Percentiles rank a stretch among this genome's conserved stretches.
These are phyloP conservation scores for Caenorhabditis afra DNA, from an alignment of 2,888 invertebrate species.

Conservation along the genomic window DNA sequence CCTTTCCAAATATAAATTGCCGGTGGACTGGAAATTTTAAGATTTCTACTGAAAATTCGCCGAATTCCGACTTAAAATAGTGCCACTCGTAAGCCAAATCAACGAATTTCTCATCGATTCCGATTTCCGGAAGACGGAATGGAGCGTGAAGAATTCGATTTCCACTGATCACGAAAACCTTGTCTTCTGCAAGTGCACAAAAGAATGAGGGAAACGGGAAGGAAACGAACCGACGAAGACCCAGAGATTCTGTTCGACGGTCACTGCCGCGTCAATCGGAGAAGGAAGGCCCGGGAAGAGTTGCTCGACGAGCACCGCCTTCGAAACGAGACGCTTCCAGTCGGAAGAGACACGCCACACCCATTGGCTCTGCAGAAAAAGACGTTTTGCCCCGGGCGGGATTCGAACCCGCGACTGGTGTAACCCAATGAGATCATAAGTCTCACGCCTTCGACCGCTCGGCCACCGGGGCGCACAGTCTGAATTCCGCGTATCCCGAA, in stretches of 20 bases:
- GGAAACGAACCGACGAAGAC: conserved; percentile 39
- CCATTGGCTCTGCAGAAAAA: conserved; percentile 46
- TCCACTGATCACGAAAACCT: conserved; percentile 47
- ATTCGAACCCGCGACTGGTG: conserved; percentile 49
- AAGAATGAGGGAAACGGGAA: too few relatives aligned
- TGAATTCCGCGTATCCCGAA: neutral
- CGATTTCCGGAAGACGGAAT: conserved; percentile 20
- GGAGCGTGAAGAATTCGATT: conserved; percentile 50
- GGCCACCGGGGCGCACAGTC: neutral
- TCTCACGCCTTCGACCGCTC: conserved; percentile 17
- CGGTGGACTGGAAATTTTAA: conserved; percentile 57
- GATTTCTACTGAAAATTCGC: too few relatives aligned
- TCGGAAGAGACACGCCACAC: conserved; percentile 53
- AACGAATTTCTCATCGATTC: conserved; percentile 43
- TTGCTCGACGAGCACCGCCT: conserved; percentile 31
- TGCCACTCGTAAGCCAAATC: conserved; percentile 62
- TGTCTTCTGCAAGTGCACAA: neutral
- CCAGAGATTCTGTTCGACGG: conserved; percentile 51
- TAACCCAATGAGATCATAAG: conserved; percentile 43
- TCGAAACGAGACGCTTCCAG: conserved; percentile 29
- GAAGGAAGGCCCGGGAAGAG: conserved; percentile 45
- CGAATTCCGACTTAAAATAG: conserved; percentile 50
- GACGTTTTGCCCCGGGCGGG: conserved; percentile 29
- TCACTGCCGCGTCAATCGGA: conserved; percentile 55
- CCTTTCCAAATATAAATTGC: conserved; percentile 59